Evolutionary conservation across 2,797 vertebrate species (phyloP).

Genomic region (Coracias cyanogaster): DNA sequence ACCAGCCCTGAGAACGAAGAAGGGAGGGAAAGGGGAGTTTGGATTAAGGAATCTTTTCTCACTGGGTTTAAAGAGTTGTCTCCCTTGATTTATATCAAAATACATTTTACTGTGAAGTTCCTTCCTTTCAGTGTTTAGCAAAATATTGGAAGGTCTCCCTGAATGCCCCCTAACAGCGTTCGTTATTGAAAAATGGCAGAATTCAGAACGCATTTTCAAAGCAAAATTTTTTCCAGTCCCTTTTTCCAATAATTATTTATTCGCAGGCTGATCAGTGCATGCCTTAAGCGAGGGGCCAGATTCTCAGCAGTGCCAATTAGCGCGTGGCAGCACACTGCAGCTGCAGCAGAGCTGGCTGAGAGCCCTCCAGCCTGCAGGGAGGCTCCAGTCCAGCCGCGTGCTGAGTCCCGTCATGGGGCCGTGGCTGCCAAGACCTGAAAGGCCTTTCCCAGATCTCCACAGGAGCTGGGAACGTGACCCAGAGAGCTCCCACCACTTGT

Average conservation of each 20-base stretch:
- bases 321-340: not conserved
- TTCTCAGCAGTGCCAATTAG: slow-evolving; percentile 47
- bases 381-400: not conserved
- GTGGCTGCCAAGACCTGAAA: slow-evolving; percentile 9
- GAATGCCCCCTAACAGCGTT: not conserved
- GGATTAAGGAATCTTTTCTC: slow-evolving; percentile 25
- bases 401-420: fast-evolving
- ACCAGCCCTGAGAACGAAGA: not conserved
- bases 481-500: not conserved
- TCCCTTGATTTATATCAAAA: slow-evolving; percentile 32
- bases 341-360: not conserved
- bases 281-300: not conserved
- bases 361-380: not conserved
- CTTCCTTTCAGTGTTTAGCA: not conserved
- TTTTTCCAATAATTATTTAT: slow-evolving; percentile 14
- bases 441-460: not conserved
- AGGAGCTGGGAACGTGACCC: not conserved
- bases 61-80: slow-evolving; percentile 16
- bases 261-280: not conserved
- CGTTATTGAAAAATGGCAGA: slow-evolving; percentile 4
- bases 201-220: slow-evolving; percentile 5
- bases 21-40: not conserved
- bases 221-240: not conserved
- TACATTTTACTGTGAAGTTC: not conserved
- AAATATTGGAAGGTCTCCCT: slow-evolving; percentile 6